phyloP scores from a whole-genome alignment of 2,797 vertebrate species.

The Tympanoctomys barrerae region DNA sequence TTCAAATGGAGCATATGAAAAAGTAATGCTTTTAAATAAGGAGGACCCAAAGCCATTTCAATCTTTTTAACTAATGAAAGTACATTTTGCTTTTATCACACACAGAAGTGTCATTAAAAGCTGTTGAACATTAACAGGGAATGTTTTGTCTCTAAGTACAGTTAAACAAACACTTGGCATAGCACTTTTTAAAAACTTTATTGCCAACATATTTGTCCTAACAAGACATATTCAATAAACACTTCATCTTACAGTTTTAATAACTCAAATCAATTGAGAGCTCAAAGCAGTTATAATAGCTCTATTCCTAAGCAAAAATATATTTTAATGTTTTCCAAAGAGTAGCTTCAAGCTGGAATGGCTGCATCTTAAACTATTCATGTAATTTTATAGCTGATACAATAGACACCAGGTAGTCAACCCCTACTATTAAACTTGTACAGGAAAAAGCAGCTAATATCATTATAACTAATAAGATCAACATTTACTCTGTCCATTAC shows the following conservation, averaged over 20 bases:
- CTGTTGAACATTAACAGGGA: constrained; percentile 74
- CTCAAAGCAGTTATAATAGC: constrained; percentile 25
- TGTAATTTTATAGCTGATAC: constrained; percentile 12
- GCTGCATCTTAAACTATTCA: background rate
- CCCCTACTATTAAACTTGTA: constrained; percentile 34
- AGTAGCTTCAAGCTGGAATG: constrained; percentile 40
- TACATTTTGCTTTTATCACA: constrained; percentile 77
- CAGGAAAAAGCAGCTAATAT: background rate
- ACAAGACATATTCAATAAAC: constrained; percentile 57
- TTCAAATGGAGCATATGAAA: constrained; percentile 39
- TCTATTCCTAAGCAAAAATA: background rate
- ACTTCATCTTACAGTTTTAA: constrained; percentile 61
- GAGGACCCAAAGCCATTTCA: constrained; percentile 75
- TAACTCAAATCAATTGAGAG: background rate
- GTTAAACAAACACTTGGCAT: constrained; percentile 73
- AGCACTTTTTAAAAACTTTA: constrained; percentile 64
- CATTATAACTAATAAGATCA: background rate
- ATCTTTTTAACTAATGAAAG: constrained; percentile 83
- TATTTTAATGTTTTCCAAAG: constrained; percentile 40
- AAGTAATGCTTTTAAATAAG: constrained; percentile 74
- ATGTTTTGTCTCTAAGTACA: constrained; percentile 77
- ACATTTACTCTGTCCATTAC: background rate
- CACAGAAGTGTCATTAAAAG: constrained; percentile 77
- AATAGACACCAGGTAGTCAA: fast-evolving
- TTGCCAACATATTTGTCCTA: constrained; percentile 67